phyloP scores from a whole-genome alignment of 2,888 invertebrate genomes.

The Stegophylla sp. region DNA sequence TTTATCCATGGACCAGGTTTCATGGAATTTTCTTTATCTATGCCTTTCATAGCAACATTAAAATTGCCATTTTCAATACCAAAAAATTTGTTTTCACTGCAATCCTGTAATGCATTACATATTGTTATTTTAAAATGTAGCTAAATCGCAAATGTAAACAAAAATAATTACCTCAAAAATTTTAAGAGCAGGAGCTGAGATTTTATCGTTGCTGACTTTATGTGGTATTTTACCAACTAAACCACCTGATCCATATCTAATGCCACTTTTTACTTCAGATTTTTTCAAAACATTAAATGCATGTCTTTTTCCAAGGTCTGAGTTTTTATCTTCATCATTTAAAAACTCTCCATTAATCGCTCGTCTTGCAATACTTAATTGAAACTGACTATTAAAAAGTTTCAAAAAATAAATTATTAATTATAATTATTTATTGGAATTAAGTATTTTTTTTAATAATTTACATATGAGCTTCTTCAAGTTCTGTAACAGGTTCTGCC shows the following conservation, averaged over 20 bases:
- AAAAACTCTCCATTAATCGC: conserved; percentile 66
- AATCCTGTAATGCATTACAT: conserved; percentile 23
- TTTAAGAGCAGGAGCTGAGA: background rate
- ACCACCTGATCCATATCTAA: conserved; percentile 67
- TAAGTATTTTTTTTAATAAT: conserved; percentile 64
- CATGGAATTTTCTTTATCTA: conserved; percentile 74
- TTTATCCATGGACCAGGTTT: conserved; percentile 75
- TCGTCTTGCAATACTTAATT: conserved; percentile 74
- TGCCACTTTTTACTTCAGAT: conserved; percentile 65
- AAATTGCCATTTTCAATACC: background rate
- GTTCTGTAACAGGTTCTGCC: conserved; percentile 81
- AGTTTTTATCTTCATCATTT: conserved; percentile 66
- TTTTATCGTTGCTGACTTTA: conserved; percentile 11
- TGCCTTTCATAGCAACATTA: conserved; percentile 12
- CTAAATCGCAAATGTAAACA: no score
- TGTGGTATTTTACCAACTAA: conserved; percentile 64
- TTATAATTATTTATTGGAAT: conserved; percentile 62
- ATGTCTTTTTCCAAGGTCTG: conserved; percentile 70
- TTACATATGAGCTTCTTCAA: conserved; percentile 77
- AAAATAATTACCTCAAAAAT: conserved; percentile 38
- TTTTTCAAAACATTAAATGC: conserved; percentile 71
- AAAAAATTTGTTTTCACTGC: conserved; percentile 26
- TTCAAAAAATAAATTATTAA: background rate
- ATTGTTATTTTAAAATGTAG: background rate
- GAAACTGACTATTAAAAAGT: conserved; percentile 73